Conservation (phyloP, 2,113 vertebrate species). For the Microcebus griseorufus region DNA sequence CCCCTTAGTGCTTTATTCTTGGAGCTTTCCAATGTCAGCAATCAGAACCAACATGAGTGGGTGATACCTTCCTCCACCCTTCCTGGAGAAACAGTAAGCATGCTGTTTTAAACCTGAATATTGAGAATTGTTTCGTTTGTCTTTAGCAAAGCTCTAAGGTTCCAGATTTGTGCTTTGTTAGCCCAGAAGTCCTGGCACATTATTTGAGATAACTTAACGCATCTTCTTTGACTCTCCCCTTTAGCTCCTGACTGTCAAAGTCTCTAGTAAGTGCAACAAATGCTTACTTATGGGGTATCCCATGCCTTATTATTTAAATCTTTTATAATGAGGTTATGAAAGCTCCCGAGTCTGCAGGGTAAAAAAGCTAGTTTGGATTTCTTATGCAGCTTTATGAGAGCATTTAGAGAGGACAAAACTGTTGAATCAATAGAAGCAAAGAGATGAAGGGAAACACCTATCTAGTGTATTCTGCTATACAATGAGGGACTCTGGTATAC, state of each 20-base stretch:
- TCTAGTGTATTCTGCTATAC: background rate
- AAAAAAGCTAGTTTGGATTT: constrained; percentile 73
- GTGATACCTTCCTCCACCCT: background rate
- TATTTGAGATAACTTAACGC: constrained; percentile 73
- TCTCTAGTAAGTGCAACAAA: constrained; percentile 69
- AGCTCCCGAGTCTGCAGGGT: constrained; percentile 73
- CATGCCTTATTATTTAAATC: constrained; percentile 69
- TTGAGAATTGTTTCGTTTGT: constrained; percentile 64
- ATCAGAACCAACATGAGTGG: background rate
- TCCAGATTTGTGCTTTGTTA: constrained; percentile 66
- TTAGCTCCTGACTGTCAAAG: constrained; percentile 70
- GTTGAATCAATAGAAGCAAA: background rate
- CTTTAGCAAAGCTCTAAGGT: constrained; percentile 50
- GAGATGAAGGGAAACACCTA: background rate
- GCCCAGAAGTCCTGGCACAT: background rate
- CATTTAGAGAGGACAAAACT: background rate
- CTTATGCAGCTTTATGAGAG: constrained; percentile 62
- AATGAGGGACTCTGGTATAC: fast-evolving
- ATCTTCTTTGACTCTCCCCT: constrained; percentile 70
- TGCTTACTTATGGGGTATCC: constrained; percentile 56
- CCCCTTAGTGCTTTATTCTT: background rate
- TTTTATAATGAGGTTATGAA: constrained; percentile 69
- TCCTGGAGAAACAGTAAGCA: constrained; percentile 11
- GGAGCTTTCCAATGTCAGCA: background rate
- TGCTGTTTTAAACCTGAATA: constrained; percentile 50